Conservation (phyloP, 2,797 vertebrate species). For the Alcedo atthis region DNA sequence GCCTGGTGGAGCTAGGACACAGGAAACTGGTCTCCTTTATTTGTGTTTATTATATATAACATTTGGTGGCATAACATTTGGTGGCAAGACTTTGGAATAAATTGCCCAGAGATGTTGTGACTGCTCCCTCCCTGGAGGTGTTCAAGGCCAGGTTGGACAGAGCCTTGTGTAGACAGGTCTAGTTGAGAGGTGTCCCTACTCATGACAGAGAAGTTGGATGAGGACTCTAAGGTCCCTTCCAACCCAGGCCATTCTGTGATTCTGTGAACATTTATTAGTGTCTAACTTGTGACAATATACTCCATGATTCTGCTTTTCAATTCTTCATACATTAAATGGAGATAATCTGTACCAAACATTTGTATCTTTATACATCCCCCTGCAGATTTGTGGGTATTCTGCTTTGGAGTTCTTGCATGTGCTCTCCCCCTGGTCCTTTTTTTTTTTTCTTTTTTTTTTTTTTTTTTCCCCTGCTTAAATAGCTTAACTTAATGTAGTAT, state of each 20-base stretch:
- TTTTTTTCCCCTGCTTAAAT: not conserved
- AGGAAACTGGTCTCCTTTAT: not conserved
- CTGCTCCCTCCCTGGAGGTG: too few relatives aligned
- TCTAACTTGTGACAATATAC: not conserved
- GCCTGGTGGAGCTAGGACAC: not conserved
- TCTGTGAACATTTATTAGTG: not conserved
- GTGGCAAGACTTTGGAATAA: too few relatives aligned
- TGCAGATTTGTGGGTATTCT: not conserved
- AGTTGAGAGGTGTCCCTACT: too few relatives aligned
- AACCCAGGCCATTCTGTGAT: too few relatives aligned
- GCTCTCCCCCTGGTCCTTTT: fast-evolving
- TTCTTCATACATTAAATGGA: not conserved
- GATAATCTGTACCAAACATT: not conserved
- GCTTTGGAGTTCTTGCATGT: not conserved
- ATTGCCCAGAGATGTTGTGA: too few relatives aligned
- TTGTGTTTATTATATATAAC: not conserved
- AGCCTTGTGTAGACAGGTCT: too few relatives aligned
- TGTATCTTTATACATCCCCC: not conserved
- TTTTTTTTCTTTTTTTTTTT: not conserved
- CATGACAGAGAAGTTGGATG: too few relatives aligned
- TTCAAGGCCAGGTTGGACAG: too few relatives aligned
- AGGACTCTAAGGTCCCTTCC: too few relatives aligned
- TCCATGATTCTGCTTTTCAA: not conserved
- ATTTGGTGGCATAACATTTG: not conserved
- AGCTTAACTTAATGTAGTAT: not conserved